Conservation (phyloP, 2,888 invertebrate genomes). For the Alitta virens region DNA sequence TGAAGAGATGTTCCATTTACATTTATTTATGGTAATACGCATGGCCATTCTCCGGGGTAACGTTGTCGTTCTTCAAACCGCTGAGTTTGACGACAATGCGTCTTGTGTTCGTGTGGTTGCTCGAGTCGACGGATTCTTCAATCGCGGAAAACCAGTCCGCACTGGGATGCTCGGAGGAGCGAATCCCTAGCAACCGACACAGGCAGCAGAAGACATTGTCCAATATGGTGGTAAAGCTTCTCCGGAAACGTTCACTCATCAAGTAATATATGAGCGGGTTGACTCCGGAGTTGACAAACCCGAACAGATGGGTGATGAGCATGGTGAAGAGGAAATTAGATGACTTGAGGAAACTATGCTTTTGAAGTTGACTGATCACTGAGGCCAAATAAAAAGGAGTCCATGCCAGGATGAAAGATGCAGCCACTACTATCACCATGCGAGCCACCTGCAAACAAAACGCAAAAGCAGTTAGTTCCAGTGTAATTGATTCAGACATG, state of each 20-base stretch:
- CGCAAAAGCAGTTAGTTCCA: background rate
- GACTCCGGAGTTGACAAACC: constrained; percentile 58
- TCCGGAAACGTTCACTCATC: constrained; percentile 58
- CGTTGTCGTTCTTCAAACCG: no score
- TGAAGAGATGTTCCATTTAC: no score
- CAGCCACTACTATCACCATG: constrained; percentile 59
- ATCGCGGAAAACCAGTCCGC: no score
- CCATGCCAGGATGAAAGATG: constrained; percentile 58
- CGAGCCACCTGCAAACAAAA: constrained; percentile 54
- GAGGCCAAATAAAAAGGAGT: constrained; percentile 58
- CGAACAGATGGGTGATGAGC: constrained; percentile 57
- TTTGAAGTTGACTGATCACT: constrained; percentile 54
- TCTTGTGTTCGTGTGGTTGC: no score
- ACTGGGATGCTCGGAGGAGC: no score
- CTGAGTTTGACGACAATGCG: no score
- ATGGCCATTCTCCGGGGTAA: no score
- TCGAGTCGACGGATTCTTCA: no score
- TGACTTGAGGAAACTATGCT: constrained; percentile 49
- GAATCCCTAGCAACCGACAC: no score
- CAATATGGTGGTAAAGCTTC: constrained; percentile 44
- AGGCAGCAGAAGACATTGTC: constrained; percentile 19
- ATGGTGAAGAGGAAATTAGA: constrained; percentile 58
- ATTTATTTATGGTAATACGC: no score
- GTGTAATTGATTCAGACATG: background rate
- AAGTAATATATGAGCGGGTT: constrained; percentile 59